A percentile compares a stretch with the other conserved stretches of the same genome.
Evolutionary conservation across 2,888 invertebrate genomes (phyloP).

Genomic region (Ophraella communa): DNA sequence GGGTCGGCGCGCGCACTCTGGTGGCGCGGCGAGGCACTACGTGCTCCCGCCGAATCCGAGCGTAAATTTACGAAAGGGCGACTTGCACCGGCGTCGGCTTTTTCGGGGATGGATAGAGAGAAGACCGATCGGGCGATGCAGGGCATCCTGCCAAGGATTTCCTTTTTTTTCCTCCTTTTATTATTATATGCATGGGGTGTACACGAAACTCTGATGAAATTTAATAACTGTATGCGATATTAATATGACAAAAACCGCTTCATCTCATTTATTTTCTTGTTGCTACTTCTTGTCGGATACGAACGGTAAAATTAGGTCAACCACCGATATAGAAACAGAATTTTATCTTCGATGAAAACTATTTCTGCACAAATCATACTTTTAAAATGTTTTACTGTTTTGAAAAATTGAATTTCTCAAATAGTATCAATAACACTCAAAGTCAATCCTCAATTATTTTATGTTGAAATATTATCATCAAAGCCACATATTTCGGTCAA

Average conservation of each 20-base stretch:
- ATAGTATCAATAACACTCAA: no score
- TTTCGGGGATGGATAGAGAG: slow-evolving; percentile 18
- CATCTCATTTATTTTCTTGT: background rate
- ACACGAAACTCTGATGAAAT: slow-evolving; percentile 5
- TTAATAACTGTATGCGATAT: slow-evolving; percentile 8
- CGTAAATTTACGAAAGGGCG: slow-evolving; percentile 55
- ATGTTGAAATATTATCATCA: no score
- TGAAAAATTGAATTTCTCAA: no score
- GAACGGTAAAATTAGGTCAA: background rate
- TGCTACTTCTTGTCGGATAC: background rate
- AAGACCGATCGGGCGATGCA: background rate
- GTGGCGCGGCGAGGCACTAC: slow-evolving; percentile 52
- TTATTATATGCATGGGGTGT: slow-evolving; percentile 1
- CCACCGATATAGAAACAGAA: background rate
- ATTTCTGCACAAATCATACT: no score
- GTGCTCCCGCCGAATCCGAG: slow-evolving; percentile 41
- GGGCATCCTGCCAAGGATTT: background rate
- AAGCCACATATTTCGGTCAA: no score
- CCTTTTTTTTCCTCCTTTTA: slow-evolving; percentile 3
- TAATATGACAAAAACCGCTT: background rate
- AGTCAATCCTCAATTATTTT: no score
- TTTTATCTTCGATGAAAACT: background rate
- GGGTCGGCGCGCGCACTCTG: slow-evolving; percentile 60
- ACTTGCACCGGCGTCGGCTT: slow-evolving; percentile 4
- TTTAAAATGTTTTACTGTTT: no score